Base-by-base conservation (phyloP, 1,140 invertebrate species). In the Hydropsyche tenuis region DNA sequence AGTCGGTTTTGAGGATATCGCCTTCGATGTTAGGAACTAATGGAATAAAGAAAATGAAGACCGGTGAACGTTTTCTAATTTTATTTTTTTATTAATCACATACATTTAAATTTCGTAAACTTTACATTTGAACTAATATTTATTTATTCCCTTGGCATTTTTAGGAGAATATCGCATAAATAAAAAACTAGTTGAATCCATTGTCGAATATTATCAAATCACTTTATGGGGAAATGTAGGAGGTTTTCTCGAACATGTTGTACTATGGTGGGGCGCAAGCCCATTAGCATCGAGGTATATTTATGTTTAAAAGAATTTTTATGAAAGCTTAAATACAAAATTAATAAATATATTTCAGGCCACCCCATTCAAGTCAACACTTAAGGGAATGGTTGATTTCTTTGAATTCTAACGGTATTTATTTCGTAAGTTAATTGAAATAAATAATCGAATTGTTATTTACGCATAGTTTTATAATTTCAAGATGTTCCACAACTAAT, bases 181-280 rank as follows among this genome's bases (percentile, higher is more conserved):
- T 73, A 84, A 83, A 69, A 84, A 82, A 77, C 80, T 83, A 11
- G 84, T 83, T 22, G 81, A 83, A 27, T 84, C 84, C 77, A 82
- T 86, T 5, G 82, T 83, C 1, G 82, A 85, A 71, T 85, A 83
- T 75, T 86, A 86, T 73, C 84, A 86, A 77, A 86, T 84, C 68
- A 81, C 84, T 66, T 74, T 92, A 16, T 93, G 92, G 92, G 89
- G 89, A 1, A 88, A 92, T 75, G 88, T 93, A 2, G 92, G 91
- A 2, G 88, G 88, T 48, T 91, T 88, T 79, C 81, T 92, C 56
- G 92, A 94, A 79, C 91, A 94, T 76, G 88, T 92, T 4, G 84
- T 94, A n/a, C 82, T 94, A 0, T 94, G 92, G 92, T 93, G 92
- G 92, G 90, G 89, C 5, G 81, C 88, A 0, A 88, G 87, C 73